Conservation (phyloP, 2,113 vertebrate genomes). For the Zapornia atra region DNA sequence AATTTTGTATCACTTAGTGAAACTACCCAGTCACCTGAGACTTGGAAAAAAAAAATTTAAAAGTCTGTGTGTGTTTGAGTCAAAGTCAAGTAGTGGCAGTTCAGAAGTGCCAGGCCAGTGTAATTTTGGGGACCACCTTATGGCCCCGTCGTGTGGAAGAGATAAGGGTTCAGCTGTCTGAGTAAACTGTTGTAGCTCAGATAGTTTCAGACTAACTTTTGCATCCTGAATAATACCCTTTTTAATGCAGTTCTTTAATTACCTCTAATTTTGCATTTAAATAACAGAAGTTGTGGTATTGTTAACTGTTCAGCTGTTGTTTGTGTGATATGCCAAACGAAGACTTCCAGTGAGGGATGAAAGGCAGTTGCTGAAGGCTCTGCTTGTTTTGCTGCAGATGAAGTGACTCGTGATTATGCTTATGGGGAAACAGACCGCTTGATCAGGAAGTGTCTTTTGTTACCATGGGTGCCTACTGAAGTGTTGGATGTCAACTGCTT, state of each 20-base stretch:
- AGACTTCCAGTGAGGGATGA: not conserved
- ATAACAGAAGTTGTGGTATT: not conserved
- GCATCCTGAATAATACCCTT: not conserved
- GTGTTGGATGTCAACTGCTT: constrained; percentile 73
- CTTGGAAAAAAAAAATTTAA: not conserved
- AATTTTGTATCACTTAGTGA: not conserved
- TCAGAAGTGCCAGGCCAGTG: not conserved
- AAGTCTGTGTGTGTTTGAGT: not conserved
- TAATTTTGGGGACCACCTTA: not conserved
- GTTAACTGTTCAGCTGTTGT: not conserved
- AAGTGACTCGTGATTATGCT: constrained; percentile 91
- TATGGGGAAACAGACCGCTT: constrained; percentile 85
- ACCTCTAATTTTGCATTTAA: not conserved
- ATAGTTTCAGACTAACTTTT: not conserved
- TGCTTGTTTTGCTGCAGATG: constrained; percentile 78
- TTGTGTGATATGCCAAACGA: not conserved
- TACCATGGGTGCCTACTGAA: constrained; percentile 85
- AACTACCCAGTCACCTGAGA: not conserved
- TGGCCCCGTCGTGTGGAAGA: not conserved
- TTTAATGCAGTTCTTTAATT: not conserved
- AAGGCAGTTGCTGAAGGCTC: not conserved
- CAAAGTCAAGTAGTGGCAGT: not conserved
- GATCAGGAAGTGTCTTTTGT: constrained; percentile 84
- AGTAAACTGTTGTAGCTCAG: not conserved
- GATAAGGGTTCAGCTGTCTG: not conserved